Evolutionary conservation across 2,888 invertebrate genomes (phyloP), one percentile per base, ranked within the genome.

Genomic region (Trimorus sp.): DNA sequence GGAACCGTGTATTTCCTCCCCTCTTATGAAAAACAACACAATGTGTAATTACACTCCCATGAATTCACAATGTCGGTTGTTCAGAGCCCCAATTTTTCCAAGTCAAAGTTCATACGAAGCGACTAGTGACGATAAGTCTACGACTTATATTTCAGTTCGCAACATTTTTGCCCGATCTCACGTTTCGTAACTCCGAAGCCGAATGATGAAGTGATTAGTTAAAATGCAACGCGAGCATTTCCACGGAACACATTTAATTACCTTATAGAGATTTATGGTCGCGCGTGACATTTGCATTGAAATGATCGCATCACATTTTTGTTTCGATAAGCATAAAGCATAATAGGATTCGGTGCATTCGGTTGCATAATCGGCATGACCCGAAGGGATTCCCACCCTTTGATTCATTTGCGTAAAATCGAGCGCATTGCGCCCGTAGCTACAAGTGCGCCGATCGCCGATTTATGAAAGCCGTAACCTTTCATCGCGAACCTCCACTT

Each of bases 401-500:
- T 84, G 71, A 0, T 65, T 79, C 76, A 78, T 83, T 84, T 76
- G 73, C 76, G 84, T 81, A 81, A 77, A 83, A 79, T 71, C 62
- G 54, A 80, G 66, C 60, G 16, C 71, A 63, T 12, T 45, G 36
- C 26, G 68, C 79, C 53, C 60, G 38, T 53, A 71, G 79, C 79
- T 65, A 65, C 75, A 42, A 70, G 36, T 65, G 38, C 26, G 62
- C 54, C 66, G 71, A 74, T 71, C 60, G 63, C 48, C 83, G 79
- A 84, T 83, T 80, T 83, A 83, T 84, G 82, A 77, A 84, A 81
- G 68, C 77, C 68, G 79, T 84, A 84, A 82, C 84, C 82, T 84
- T 84, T 84, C 48, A 68, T 71, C 68, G 78, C 37, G 69, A 73
- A 75, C 65, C 80, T 59, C 53, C 40, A 60, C 45, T 79, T 74